A percentile compares a stretch with the other conserved stretches of the same genome.
These are phyloP conservation scores for Cyclina sinensis DNA, from an alignment of 1,140 invertebrate genomes.

Conservation along the genomic window DNA sequence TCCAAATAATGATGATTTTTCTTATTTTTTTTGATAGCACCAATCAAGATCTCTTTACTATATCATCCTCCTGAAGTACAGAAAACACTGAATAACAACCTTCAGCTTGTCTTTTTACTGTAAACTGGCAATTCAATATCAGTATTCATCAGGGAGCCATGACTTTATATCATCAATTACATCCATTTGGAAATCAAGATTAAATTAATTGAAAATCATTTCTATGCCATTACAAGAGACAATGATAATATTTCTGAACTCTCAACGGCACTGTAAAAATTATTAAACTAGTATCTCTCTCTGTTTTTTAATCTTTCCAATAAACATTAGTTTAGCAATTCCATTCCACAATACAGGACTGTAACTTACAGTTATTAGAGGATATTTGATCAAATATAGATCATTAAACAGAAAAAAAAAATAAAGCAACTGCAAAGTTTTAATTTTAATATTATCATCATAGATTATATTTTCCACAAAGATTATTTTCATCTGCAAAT, in stretches of 20 bases:
- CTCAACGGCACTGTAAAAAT: background rate
- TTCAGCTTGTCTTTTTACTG: conserved; percentile 1
- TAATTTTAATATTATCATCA: too few species aligned
- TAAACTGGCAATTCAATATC: background rate
- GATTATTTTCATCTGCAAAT: conserved; percentile 11
- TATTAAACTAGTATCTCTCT: background rate
- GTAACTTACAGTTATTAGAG: too few species aligned
- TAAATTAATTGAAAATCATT: conserved; percentile 15
- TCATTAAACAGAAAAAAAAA: too few species aligned
- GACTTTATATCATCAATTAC: conserved; percentile 5
- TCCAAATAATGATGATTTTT: too few species aligned
- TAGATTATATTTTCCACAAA: background rate
- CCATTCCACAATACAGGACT: too few species aligned
- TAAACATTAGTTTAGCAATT: background rate
- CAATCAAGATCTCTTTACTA: too few species aligned
- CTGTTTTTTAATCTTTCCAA: background rate
- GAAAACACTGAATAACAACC: too few species aligned
- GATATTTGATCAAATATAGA: too few species aligned
- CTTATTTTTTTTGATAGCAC: too few species aligned
- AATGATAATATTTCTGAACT: background rate
- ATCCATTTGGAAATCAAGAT: background rate
- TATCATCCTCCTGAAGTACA: too few species aligned
- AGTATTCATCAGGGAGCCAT: background rate
- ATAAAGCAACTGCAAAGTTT: too few species aligned
- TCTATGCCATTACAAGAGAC: background rate